A percentile compares a stretch with the other conserved stretches of the same genome.
phyloP scores from a whole-genome alignment of 2,797 vertebrate genomes.

The Cuniculus paca region DNA sequence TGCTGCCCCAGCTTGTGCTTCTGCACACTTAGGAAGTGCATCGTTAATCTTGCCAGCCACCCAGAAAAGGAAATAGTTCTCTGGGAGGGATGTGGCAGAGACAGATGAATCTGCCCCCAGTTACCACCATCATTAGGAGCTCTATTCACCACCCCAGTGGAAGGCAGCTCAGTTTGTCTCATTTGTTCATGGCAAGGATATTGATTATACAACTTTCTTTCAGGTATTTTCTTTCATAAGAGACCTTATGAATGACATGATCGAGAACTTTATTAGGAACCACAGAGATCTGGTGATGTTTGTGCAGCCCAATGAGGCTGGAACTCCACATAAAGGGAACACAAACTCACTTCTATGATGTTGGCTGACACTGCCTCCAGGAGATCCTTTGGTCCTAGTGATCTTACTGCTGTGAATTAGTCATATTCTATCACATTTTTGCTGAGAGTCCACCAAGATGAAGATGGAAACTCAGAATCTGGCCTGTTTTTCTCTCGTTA shows the following conservation, averaged over 20 bases:
- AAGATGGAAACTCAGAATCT: neutral
- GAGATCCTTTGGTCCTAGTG: neutral
- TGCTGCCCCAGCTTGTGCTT: neutral
- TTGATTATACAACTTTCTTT: neutral
- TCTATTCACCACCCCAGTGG: rapidly evolving
- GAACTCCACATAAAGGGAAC: neutral
- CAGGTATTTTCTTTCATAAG: neutral
- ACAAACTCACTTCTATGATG: neutral
- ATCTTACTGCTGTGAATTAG: neutral
- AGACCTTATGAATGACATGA: neutral
- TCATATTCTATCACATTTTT: neutral
- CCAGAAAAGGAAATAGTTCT: neutral
- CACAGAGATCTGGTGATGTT: neutral
- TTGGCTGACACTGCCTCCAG: neutral
- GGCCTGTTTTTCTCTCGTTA: neutral
- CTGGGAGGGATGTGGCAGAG: neutral
- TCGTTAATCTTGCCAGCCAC: neutral
- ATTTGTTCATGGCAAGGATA: neutral
- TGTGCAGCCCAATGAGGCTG: neutral
- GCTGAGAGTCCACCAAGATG: too few species aligned
- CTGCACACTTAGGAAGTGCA: neutral
- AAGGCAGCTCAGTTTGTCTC: neutral
- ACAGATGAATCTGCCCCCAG: neutral
- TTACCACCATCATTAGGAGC: rapidly evolving
- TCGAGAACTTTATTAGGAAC: neutral